Evolutionary conservation across 2,888 invertebrate species (phyloP).

Genomic region (Tinea trinotella): DNA sequence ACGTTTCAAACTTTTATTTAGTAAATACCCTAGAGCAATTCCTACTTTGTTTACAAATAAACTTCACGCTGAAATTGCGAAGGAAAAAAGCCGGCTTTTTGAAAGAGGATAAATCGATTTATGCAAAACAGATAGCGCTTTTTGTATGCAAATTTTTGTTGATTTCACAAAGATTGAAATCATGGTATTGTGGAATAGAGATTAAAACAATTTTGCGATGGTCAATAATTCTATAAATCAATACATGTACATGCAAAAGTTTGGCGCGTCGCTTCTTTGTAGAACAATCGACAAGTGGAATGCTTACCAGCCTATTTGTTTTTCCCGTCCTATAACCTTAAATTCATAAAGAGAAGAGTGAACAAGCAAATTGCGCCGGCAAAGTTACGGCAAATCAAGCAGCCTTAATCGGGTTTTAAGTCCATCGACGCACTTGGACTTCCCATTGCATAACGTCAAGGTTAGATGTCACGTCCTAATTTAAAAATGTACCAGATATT

Average conservation of each 20-base stretch:
- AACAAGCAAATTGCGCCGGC: too few relatives aligned
- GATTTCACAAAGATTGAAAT: slow-evolving; percentile 68
- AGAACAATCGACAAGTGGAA: too few relatives aligned
- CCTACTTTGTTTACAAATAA: slow-evolving; percentile 69
- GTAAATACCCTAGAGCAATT: slow-evolving; percentile 64
- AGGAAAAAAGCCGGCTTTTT: slow-evolving; percentile 56
- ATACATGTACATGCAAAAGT: too few relatives aligned
- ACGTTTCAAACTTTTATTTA: slow-evolving; percentile 60
- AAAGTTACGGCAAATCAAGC: too few relatives aligned
- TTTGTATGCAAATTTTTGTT: slow-evolving; percentile 69
- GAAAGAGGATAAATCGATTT: slow-evolving; percentile 70
- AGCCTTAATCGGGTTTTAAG: too few relatives aligned
- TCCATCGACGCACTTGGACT: too few relatives aligned
- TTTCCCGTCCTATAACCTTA: too few relatives aligned
- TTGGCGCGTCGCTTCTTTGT: too few relatives aligned
- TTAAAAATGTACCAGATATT: neutral
- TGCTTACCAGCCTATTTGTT: too few relatives aligned
- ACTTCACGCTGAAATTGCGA: slow-evolving; percentile 63
- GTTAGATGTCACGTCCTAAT: too few relatives aligned
- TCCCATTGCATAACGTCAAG: neutral
- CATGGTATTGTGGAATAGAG: slow-evolving; percentile 56
- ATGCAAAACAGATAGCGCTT: slow-evolving; percentile 68
- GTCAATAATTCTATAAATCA: neutral
- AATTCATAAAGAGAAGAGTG: too few relatives aligned
- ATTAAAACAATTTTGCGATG: slow-evolving; percentile 30